Base-by-base conservation (phyloP, 92 coral and sea anemone species). In the Phenganax marumi region DNA sequence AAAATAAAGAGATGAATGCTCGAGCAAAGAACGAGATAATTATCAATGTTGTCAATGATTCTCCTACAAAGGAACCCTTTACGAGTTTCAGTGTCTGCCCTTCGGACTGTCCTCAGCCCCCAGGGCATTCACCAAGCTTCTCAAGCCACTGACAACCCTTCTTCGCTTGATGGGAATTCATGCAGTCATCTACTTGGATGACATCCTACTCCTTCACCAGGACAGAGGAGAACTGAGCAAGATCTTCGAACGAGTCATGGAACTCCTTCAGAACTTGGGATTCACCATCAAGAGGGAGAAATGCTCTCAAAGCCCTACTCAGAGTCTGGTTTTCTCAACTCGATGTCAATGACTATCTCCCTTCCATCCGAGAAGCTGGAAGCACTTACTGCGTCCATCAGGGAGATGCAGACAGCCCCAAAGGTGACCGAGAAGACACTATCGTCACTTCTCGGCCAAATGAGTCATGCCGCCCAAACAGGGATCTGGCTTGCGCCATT, bases 201-300 rank as follows among this genome's bases (percentile, higher is more conserved):
- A 74, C 50, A 70, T 75, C 18, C 68, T 71, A 48, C 70, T 84
- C 33, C 76, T 84, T 3, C 68, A 76, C 21, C 68, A 78, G 48
- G 75, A 52, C 50, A 12, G 21, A 58, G 76, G 70, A 52, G 72
- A 21, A 10, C n/a, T 85, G 12, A 46, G 13, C 17, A n/a, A n/a
- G n/a, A n/a, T n/a, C n/a, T n/a, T n/a, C n/a, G n/a, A n/a, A n/a
- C n/a, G 33, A 19, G 88, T 85, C 4, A 64, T 43, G 55, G 51
- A 25, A 13, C 88, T 85, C 9, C 79, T 79, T 8, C 73, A 79
- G 84, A 78, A n/a, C n/a, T n/a, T n/a, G n/a, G n/a, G n/a, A n/a
- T n/a, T n/a, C n/a, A n/a, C n/a, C n/a, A n/a, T n/a, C 66, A 83
- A 83, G 65, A 43, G 3, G 19, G 90, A 83, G 87, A 82, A 82